A percentile compares a stretch with the other conserved stretches of the same genome.
Evolutionary conservation across 1,140 invertebrate species (phyloP).

Genomic region (Cydia amplana): DNA sequence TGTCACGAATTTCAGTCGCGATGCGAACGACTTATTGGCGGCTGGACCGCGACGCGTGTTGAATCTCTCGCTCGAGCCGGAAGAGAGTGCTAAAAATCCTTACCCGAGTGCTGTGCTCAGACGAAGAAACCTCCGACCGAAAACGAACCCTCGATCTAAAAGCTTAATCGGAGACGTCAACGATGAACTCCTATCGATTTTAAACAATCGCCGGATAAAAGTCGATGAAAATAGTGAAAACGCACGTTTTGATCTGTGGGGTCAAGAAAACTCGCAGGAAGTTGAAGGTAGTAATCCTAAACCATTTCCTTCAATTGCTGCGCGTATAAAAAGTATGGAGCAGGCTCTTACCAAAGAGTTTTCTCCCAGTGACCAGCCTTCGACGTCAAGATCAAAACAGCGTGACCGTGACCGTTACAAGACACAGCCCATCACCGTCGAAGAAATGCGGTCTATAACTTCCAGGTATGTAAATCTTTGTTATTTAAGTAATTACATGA

Average conservation of each 20-base stretch:
- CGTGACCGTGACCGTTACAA: constrained; percentile 81
- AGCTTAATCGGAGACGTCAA: constrained; percentile 75
- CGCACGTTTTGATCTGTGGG: constrained; percentile 52
- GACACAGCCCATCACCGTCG: constrained; percentile 84
- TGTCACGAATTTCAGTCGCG: constrained; percentile 70
- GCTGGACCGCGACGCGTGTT: constrained; percentile 67
- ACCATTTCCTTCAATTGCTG: constrained; percentile 75
- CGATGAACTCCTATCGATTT: constrained; percentile 72
- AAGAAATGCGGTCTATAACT: constrained; percentile 80
- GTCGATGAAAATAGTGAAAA: constrained; percentile 73
- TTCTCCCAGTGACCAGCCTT: constrained; percentile 54
- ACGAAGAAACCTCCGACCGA: constrained; percentile 74
- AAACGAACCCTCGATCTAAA: constrained; percentile 71
- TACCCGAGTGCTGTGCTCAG: constrained; percentile 71
- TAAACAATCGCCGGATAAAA: constrained; percentile 71
- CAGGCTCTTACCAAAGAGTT: constrained; percentile 69
- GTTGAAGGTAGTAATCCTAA: constrained; percentile 49
- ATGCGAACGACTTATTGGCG: constrained; percentile 68
- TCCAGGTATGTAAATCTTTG: constrained; percentile 75
- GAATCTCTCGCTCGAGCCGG: constrained; percentile 58
- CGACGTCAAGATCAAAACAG: constrained; percentile 67
- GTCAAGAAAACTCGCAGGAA: constrained; percentile 43
- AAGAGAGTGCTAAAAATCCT: constrained; percentile 47
- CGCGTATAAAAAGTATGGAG: constrained; percentile 77
- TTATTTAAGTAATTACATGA: background rate